Evolutionary conservation across 1,140 invertebrate genomes (phyloP).

Genomic region (Solen grandis): DNA sequence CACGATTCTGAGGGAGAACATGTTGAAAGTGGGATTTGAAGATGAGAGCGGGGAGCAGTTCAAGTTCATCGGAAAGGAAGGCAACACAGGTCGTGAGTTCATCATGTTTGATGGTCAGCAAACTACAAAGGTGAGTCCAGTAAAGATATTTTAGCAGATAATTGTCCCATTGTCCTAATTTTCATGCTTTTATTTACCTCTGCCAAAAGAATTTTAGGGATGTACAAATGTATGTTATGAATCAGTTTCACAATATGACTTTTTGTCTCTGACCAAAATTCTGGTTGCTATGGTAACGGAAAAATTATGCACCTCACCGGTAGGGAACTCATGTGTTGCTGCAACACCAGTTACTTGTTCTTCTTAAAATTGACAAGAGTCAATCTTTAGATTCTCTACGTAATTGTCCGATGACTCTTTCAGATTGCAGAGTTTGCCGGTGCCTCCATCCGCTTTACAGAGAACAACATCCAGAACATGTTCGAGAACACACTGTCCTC

Average conservation of each 20-base stretch:
- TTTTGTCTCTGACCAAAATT: too few species aligned
- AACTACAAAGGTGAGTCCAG: slow-evolving; percentile 54
- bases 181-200: not conserved
- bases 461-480: slow-evolving; percentile 4
- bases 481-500: slow-evolving; percentile 52
- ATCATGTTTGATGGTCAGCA: slow-evolving; percentile 59
- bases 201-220: not conserved
- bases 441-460: slow-evolving; percentile 61
- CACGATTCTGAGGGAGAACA: slow-evolving; percentile 60
- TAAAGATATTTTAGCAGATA: not conserved
- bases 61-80: slow-evolving; percentile 68
- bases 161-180: not conserved
- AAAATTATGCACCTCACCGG: too few species aligned
- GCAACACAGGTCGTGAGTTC: slow-evolving; percentile 68
- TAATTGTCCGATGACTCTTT: too few species aligned
- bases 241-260: too few species aligned
- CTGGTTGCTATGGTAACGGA: too few species aligned
- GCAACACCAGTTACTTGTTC: too few species aligned
- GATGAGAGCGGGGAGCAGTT: slow-evolving; percentile 61
- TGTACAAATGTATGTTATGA: not conserved
- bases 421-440: slow-evolving; percentile 73
- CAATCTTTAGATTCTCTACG: too few species aligned
- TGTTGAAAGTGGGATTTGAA: slow-evolving; percentile 61
- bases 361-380: too few species aligned
- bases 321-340: too few species aligned